phyloP scores from a whole-genome alignment of 2,797 vertebrate species.

The Pantherophis vulpinus region DNA sequence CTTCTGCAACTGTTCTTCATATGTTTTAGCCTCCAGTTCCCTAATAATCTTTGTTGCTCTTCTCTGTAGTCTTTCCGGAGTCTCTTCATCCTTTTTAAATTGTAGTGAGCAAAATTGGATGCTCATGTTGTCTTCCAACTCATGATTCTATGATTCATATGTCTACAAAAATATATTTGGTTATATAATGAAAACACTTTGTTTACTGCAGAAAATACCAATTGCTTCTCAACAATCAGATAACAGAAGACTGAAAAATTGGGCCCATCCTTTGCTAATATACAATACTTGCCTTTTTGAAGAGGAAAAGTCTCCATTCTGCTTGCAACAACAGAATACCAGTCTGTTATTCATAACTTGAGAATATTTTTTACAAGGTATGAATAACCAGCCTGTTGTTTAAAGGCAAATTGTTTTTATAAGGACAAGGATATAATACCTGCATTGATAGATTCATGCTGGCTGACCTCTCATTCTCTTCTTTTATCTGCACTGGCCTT shows the following conservation, averaged over 20 bases:
- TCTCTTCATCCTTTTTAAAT: not conserved
- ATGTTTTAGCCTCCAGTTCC: not conserved
- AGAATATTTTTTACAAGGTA: slow-evolving; percentile 62
- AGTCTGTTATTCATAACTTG: slow-evolving; percentile 48
- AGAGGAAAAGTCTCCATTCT: slow-evolving; percentile 5
- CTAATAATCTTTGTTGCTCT: not conserved
- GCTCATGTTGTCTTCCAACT: not conserved
- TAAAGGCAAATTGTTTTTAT: slow-evolving; percentile 62
- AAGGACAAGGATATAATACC: slow-evolving; percentile 41
- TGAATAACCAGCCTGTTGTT: slow-evolving; percentile 56
- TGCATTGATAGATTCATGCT: slow-evolving; percentile 30
- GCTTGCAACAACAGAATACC: slow-evolving; percentile 14
- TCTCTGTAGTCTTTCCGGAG: not conserved
- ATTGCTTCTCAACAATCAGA: slow-evolving; percentile 19
- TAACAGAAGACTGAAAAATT: slow-evolving; percentile 11
- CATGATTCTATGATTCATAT: not conserved
- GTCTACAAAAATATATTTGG: not conserved
- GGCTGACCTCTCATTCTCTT: slow-evolving; percentile 25
- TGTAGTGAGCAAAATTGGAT: not conserved
- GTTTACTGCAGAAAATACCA: not conserved
- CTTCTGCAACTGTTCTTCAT: not conserved
- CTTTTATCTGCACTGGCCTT: slow-evolving; percentile 23
- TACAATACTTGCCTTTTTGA: not conserved
- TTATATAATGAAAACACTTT: slow-evolving; percentile 9
- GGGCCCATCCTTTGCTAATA: slow-evolving; percentile 2